Evolutionary conservation across 2,888 invertebrate genomes (phyloP).

Genomic region (Limenitis camilla): DNA sequence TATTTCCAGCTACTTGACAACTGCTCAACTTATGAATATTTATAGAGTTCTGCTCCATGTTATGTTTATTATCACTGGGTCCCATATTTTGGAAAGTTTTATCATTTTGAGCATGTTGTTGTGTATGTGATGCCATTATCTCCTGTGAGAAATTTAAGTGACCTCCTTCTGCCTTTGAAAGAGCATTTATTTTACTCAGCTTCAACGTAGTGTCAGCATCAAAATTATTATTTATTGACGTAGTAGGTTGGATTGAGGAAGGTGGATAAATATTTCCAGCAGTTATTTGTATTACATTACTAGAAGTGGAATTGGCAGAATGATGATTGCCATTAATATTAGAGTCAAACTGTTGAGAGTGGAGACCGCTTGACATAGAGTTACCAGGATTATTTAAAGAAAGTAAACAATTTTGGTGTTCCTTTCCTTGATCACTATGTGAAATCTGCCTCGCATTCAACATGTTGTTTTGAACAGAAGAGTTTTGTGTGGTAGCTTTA

Average conservation of each 20-base stretch:
- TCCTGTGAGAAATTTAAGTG: slow-evolving; percentile 67
- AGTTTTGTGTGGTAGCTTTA: slow-evolving; percentile 32
- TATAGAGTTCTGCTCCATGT: slow-evolving; percentile 50
- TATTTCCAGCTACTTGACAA: slow-evolving; percentile 58
- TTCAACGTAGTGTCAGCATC: slow-evolving; percentile 66
- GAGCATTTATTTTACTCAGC: slow-evolving; percentile 64
- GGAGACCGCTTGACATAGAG: slow-evolving; percentile 45
- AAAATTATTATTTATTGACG: slow-evolving; percentile 57
- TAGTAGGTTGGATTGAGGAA: slow-evolving; percentile 51
- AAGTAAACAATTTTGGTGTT: slow-evolving; percentile 55
- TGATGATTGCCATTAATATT: slow-evolving; percentile 57
- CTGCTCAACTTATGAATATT: slow-evolving; percentile 63
- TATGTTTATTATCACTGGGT: slow-evolving; percentile 54
- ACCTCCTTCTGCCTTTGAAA: slow-evolving; percentile 65
- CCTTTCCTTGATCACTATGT: slow-evolving; percentile 54
- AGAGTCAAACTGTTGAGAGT: slow-evolving; percentile 60
- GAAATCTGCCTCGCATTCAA: slow-evolving; percentile 40
- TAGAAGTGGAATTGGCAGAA: slow-evolving; percentile 52
- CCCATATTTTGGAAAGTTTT: slow-evolving; percentile 65
- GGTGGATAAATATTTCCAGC: slow-evolving; percentile 66
- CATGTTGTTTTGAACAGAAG: slow-evolving; percentile 45
- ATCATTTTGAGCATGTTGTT: slow-evolving; percentile 61
- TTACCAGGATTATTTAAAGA: slow-evolving; percentile 46
- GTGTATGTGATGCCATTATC: slow-evolving; percentile 66
- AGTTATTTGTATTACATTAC: slow-evolving; percentile 66